phyloP scores from a whole-genome alignment of 2,888 invertebrate genomes.

The Mythimna pallens region DNA sequence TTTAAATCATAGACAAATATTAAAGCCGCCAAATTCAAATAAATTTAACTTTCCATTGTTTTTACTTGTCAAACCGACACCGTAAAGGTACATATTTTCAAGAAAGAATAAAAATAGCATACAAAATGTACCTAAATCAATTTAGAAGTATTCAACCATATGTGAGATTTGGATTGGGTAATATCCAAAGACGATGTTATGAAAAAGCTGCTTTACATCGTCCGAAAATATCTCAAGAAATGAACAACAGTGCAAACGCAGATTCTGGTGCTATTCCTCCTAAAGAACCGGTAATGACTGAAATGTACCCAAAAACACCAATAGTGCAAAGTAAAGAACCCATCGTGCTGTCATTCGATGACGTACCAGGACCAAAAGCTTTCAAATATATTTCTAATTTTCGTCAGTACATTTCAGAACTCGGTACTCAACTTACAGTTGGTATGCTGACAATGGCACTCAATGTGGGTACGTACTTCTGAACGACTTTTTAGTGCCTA shows the following conservation, averaged over 20 bases:
- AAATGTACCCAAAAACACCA: slow-evolving; percentile 78
- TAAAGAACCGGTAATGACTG: slow-evolving; percentile 53
- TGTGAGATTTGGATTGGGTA: slow-evolving; percentile 61
- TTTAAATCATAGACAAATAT: slow-evolving; percentile 40
- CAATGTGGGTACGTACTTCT: slow-evolving; percentile 84
- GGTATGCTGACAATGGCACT: slow-evolving; percentile 87
- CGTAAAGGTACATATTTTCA: slow-evolving; percentile 47
- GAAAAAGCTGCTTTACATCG: slow-evolving; percentile 66
- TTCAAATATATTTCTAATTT: slow-evolving; percentile 90
- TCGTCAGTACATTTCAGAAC: slow-evolving; percentile 91
- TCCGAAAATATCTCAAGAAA: slow-evolving; percentile 67
- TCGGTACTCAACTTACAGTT: slow-evolving; percentile 92
- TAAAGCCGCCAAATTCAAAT: slow-evolving; percentile 73
- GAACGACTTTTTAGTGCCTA: neutral
- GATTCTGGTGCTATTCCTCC: slow-evolving; percentile 25
- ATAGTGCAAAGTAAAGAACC: slow-evolving; percentile 80
- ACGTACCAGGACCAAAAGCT: slow-evolving; percentile 92
- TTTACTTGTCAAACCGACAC: slow-evolving; percentile 48
- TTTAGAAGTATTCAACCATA: slow-evolving; percentile 64
- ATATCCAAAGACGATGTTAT: slow-evolving; percentile 66
- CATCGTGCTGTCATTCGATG: slow-evolving; percentile 89
- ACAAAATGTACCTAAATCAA: slow-evolving; percentile 75
- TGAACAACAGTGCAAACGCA: slow-evolving; percentile 34
- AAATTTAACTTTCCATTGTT: slow-evolving; percentile 70
- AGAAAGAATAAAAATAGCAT: slow-evolving; percentile 34